Evolutionary conservation across 1,140 invertebrate species (phyloP).

Genomic region (Bathynomus jamesi): DNA sequence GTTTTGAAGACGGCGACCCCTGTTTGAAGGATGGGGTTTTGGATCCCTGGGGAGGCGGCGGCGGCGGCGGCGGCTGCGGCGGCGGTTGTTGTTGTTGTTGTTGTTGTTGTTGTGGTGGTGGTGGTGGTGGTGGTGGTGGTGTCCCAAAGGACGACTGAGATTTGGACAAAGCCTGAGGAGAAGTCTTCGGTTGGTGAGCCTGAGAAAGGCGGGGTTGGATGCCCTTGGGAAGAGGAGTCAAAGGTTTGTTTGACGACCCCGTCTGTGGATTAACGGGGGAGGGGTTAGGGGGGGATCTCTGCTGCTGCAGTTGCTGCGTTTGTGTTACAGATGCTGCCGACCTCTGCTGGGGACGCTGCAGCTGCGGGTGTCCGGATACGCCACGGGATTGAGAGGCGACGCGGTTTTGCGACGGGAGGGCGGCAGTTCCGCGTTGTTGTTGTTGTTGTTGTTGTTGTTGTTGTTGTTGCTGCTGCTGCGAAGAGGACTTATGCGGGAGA

Average conservation of each 20-base stretch:
- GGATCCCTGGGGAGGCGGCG: slow-evolving; percentile 40
- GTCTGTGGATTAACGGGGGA: background rate
- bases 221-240: background rate
- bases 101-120: too few species aligned
- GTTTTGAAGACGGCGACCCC: slow-evolving; percentile 46
- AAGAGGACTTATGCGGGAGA: slow-evolving; percentile 3
- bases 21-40: slow-evolving; percentile 23
- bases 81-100: too few species aligned
- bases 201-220: background rate
- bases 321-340: slow-evolving; percentile 2
- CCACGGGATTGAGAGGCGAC: background rate
- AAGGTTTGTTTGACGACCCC: background rate
- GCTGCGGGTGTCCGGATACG: background rate
- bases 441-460: background rate
- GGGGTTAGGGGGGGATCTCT: slow-evolving; percentile 39
- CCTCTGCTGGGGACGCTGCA: slow-evolving; percentile 5
- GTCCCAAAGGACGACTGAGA: background rate
- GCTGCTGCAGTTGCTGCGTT: slow-evolving; percentile 42
- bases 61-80: background rate
- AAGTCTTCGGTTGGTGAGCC: background rate
- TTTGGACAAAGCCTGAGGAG: background rate
- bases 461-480: slow-evolving; percentile 9
- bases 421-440: background rate
- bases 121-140: slow-evolving; percentile 37
- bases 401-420: background rate